phyloP scores from a whole-genome alignment of 2,113 vertebrate species.

The Callithrix jacchus region DNA sequence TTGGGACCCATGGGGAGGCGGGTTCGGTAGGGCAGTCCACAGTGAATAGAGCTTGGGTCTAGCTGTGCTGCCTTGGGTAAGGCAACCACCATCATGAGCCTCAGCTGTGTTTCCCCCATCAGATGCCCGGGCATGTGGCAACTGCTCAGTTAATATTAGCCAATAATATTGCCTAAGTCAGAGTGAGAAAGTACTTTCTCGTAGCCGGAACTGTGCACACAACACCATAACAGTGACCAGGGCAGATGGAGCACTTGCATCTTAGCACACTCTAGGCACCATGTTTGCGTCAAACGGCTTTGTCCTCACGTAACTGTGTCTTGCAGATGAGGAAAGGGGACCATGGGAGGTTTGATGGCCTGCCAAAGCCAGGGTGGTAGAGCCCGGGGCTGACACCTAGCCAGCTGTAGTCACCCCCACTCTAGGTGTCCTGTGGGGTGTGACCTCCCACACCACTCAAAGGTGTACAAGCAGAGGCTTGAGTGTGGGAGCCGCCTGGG shows the following conservation, averaged over 20 bases:
- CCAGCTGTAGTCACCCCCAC: neutral
- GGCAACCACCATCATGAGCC: neutral
- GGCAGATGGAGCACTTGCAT: neutral
- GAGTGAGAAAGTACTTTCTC: fast-evolving
- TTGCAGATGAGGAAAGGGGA: neutral
- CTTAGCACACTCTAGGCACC: fast-evolving
- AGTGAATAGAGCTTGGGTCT: neutral
- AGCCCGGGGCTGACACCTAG: neutral
- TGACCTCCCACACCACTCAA: neutral
- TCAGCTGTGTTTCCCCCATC: too few species aligned
- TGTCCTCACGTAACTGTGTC: too few species aligned
- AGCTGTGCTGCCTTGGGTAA: neutral
- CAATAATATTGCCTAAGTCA: neutral
- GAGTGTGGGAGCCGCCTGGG: too few species aligned
- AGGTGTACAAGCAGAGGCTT: neutral
- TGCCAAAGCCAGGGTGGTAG: neutral
- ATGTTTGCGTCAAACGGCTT: neutral
- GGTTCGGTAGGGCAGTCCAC: neutral
- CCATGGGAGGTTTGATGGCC: neutral
- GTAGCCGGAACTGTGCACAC: neutral
- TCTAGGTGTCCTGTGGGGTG: fast-evolving
- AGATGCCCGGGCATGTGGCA: neutral
- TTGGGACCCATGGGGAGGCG: neutral
- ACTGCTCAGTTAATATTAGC: neutral
- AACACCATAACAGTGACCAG: too few species aligned